These are phyloP conservation scores for Ascaphus truei DNA, from an alignment of 2,113 vertebrate genomes.

Conservation along the genomic window DNA sequence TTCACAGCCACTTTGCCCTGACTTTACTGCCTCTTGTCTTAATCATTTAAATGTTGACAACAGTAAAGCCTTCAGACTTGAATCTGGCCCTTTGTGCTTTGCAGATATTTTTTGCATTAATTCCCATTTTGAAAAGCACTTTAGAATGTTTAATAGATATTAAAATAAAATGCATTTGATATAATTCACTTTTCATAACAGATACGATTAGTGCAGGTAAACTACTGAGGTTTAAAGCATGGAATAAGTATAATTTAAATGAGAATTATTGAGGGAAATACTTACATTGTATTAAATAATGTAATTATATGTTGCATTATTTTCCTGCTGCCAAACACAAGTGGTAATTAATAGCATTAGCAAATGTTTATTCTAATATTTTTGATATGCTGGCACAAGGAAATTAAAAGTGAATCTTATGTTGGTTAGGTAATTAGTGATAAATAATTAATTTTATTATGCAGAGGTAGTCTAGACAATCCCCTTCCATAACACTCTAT, in stretches of 20 bases:
- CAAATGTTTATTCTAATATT: not conserved
- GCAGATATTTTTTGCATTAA: not conserved
- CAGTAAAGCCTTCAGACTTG: too few species aligned
- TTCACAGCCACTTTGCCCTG: too few species aligned
- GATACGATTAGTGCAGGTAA: constrained; percentile 5
- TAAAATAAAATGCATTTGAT: too few species aligned
- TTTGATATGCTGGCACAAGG: not conserved
- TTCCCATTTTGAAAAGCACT: not conserved
- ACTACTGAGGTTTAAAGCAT: not conserved
- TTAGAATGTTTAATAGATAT: not conserved
- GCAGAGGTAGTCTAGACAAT: too few species aligned
- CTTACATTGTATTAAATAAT: not conserved
- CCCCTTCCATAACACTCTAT: too few species aligned
- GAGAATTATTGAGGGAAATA: not conserved
- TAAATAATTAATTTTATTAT: too few species aligned
- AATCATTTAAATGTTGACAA: too few species aligned
- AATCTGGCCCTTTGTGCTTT: too few species aligned
- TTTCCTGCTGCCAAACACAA: not conserved
- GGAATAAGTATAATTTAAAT: not conserved
- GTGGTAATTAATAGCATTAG: not conserved
- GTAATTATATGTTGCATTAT: not conserved
- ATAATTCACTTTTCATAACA: not conserved
- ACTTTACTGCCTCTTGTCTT: too few species aligned
- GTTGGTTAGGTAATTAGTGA: not conserved
- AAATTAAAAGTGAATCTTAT: not conserved